Evolutionary conservation across 2,797 vertebrate species (phyloP).

Genomic region (Phylloscopus collybita): DNA sequence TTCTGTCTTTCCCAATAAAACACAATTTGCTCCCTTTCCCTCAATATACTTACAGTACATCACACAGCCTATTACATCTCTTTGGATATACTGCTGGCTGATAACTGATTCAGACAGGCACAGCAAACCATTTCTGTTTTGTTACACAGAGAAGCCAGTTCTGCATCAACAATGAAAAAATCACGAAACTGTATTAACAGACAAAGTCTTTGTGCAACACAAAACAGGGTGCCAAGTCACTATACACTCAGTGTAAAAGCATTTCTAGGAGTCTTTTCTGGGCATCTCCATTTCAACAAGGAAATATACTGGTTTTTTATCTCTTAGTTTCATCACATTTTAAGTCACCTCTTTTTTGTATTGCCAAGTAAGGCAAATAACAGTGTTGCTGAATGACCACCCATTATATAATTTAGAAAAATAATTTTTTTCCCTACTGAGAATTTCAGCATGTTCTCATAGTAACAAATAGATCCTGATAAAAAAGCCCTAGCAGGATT

Average conservation of each 20-base stretch:
- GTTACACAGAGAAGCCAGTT: slow-evolving; percentile 54
- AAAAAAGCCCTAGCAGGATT: slow-evolving; percentile 49
- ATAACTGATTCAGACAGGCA: slow-evolving; percentile 50
- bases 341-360: slow-evolving; percentile 16
- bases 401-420: slow-evolving; percentile 43
- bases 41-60: slow-evolving; percentile 67
- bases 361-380: slow-evolving; percentile 57
- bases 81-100: slow-evolving; percentile 59
- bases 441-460: slow-evolving; percentile 26
- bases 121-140: slow-evolving; percentile 41
- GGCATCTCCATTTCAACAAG: slow-evolving; percentile 10
- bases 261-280: slow-evolving; percentile 42
- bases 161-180: slow-evolving; percentile 54
- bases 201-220: slow-evolving; percentile 69
- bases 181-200: slow-evolving; percentile 62
- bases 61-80: slow-evolving; percentile 17
- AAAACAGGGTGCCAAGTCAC: slow-evolving; percentile 50
- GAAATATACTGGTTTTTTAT: slow-evolving; percentile 21
- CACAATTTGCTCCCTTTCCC: slow-evolving; percentile 67
- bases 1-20: slow-evolving; percentile 50
- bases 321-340: slow-evolving; percentile 7
- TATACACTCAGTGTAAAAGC: slow-evolving; percentile 33
- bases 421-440: slow-evolving; percentile 1
- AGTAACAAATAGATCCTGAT: slow-evolving; percentile 14
- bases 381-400: slow-evolving; percentile 13